Percentiles rank a stretch among this genome's conserved stretches.
Evolutionary conservation across 1,140 invertebrate species (phyloP).

Genomic region (Aphelinus certus): DNA sequence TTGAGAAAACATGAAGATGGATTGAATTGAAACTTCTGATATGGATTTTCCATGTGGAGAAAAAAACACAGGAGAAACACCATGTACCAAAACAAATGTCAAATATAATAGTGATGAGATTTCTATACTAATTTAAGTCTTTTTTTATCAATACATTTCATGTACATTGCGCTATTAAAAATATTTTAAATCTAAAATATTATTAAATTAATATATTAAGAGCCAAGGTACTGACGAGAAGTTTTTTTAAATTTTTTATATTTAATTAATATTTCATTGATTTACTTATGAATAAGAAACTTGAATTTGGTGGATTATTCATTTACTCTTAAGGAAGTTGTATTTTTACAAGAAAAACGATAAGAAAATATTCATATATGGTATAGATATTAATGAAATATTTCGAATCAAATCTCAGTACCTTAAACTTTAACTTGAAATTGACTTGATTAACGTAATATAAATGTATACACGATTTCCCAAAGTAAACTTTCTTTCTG

Average conservation of each 20-base stretch:
- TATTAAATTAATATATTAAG: conserved; percentile 18
- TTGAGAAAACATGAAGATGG: conserved; percentile 11
- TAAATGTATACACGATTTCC: conserved; percentile 14
- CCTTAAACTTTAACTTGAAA: conserved; percentile 19
- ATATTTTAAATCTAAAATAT: conserved; percentile 20
- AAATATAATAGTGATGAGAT: conserved; percentile 16
- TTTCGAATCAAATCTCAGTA: conserved; percentile 7
- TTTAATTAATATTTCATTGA: conserved; percentile 4
- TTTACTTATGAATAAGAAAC: not conserved
- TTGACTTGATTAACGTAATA: not conserved
- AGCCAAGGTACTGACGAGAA: conserved; percentile 28
- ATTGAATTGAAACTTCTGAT: not conserved
- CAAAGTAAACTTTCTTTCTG: conserved; percentile 24
- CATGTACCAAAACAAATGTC: conserved; percentile 36
- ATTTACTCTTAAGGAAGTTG: conserved; percentile 12
- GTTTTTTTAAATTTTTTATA: conserved; percentile 36
- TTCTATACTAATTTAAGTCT: conserved; percentile 28
- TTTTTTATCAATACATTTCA: conserved; percentile 25
- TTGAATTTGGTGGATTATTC: not conserved
- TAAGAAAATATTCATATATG: not conserved
- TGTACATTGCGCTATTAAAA: conserved; percentile 31
- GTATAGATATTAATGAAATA: not conserved
- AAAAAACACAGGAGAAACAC: conserved; percentile 4
- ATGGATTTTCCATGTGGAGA: not conserved
- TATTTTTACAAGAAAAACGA: conserved; percentile 14